phyloP scores from a whole-genome alignment of 2,888 invertebrate species.

The Cheilosia vulpina region DNA sequence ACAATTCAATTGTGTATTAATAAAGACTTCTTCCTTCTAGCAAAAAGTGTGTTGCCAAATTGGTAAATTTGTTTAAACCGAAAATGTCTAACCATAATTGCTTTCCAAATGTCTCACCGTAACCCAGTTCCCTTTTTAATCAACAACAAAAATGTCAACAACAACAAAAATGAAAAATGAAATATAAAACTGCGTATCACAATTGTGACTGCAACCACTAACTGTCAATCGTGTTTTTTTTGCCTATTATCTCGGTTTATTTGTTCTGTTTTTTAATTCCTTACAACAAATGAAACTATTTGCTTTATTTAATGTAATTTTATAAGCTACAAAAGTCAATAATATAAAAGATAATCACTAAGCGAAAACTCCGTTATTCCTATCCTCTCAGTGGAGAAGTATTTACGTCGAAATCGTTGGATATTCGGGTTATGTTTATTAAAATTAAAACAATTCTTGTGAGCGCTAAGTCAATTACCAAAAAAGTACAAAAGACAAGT shows the following conservation, averaged over 20 bases:
- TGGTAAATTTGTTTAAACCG: no score
- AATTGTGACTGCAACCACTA: conserved; percentile 53
- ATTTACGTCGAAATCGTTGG: neutral
- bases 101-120: conserved; percentile 25
- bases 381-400: neutral
- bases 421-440: conserved; percentile 59
- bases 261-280: conserved; percentile 49
- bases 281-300: conserved; percentile 37
- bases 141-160: conserved; percentile 28
- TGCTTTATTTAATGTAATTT: conserved; percentile 40
- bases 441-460: conserved; percentile 23
- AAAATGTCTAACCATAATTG: no score
- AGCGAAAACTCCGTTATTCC: neutral
- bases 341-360: conserved; percentile 5
- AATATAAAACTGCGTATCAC: neutral
- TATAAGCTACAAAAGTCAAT: conserved; percentile 20
- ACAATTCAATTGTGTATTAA: no score
- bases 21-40: no score
- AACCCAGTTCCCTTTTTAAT: conserved; percentile 31
- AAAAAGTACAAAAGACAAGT: conserved; percentile 62
- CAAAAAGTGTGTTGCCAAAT: no score
- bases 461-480: conserved; percentile 58
- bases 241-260: conserved; percentile 62
- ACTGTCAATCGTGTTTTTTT: conserved; percentile 51
- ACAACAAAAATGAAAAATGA: neutral